Conservation (phyloP, 2,888 invertebrate species). For the Acanthopleura granulata region DNA sequence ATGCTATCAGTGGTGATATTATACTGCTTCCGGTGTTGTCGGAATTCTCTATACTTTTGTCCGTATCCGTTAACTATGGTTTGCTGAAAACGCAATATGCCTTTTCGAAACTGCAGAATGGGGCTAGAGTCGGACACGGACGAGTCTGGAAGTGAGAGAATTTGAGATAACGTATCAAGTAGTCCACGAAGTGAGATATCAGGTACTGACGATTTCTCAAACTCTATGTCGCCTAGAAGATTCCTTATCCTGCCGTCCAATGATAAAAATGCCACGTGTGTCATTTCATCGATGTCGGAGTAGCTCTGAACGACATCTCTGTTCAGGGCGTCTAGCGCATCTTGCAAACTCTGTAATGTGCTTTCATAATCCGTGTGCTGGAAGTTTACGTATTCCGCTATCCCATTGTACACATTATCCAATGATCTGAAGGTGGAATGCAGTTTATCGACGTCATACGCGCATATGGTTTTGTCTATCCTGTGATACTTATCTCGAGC, state of each 20-base stretch:
- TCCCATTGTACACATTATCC: conserved; percentile 9
- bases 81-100: conserved; percentile 7
- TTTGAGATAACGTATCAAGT: background rate
- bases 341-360: background rate
- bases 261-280: conserved; percentile 14
- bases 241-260: background rate
- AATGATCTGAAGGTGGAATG: background rate
- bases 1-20: background rate
- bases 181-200: conserved; percentile 6
- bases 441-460: conserved; percentile 6
- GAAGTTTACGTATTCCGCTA: background rate
- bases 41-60: conserved; percentile 11
- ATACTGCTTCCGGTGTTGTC: conserved; percentile 5
- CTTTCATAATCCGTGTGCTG: background rate
- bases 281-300: background rate
- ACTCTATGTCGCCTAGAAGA: conserved; percentile 1
- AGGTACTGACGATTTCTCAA: background rate
- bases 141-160: background rate
- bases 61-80: conserved; percentile 4
- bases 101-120: conserved; percentile 6
- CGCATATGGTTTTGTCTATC: background rate
- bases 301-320: background rate
- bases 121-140: background rate
- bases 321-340: background rate
- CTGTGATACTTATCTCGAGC: conserved; percentile 13